phyloP scores from a whole-genome alignment of 2,113 vertebrate genomes.

The Steatornis caripensis region DNA sequence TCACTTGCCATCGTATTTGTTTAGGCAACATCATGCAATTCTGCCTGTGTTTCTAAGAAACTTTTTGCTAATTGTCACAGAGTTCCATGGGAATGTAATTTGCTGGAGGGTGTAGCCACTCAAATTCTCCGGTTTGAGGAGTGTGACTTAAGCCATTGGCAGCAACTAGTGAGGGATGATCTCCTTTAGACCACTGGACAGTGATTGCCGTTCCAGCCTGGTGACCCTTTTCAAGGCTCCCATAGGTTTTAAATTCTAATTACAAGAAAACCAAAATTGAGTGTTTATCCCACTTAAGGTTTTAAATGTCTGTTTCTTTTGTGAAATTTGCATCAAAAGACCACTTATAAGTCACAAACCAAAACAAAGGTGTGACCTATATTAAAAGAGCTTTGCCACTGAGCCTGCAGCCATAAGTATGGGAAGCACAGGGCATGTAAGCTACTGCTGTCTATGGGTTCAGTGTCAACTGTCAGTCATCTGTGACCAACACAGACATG shows the following conservation, averaged over 20 bases:
- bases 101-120: neutral
- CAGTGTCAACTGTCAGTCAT: neutral
- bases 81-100: neutral
- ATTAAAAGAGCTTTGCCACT: neutral
- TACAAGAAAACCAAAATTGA: neutral
- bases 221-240: neutral
- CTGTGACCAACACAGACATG: neutral
- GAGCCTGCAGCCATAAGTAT: accelerated
- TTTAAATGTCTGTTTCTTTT: neutral
- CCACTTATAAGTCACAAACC: neutral
- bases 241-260: neutral
- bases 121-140: neutral
- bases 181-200: neutral
- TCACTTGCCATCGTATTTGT: neutral
- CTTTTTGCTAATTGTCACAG: neutral
- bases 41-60: neutral
- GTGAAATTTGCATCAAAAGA: neutral
- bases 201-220: neutral
- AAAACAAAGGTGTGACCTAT: accelerated
- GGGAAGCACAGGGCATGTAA: neutral
- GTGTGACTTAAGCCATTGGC: neutral
- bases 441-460: neutral
- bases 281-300: neutral
- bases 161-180: neutral
- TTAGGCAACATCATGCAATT: neutral